Evolutionary conservation across 2,888 invertebrate species (phyloP), one percentile per base, ranked within the genome.

Genomic region (Phlogophora meticulosa): DNA sequence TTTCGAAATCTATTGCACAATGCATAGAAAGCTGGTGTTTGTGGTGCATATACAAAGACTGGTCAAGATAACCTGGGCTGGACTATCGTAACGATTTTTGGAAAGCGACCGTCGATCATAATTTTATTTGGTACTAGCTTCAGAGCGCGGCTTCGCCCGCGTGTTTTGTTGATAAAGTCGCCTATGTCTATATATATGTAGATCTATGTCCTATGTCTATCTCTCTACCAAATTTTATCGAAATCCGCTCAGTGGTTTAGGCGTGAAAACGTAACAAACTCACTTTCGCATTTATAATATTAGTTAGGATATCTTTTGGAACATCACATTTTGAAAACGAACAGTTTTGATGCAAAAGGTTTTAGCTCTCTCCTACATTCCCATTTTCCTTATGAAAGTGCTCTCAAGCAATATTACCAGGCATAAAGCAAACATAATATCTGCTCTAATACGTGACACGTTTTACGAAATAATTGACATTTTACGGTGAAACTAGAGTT

Each of bases 1-100:
- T 72, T 79, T 76, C 68, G 75, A 78, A 78, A 80, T 69, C 68
- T 56, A 76, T 72, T 71, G 76, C 68, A 70, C 67, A 71, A 72
- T 76, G 78, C 77, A 70, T 76, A 75, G 83, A 79, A 78, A 72
- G 72, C 68, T 51, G 1, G 28, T 40, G 32, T 55, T 68, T 63
- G 45, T 53, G 60, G 64, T 71, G 73, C 79, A 76, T 72, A 62
- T 40, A 43, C 46, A 64, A 24, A 34, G 4, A 22, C 52, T 57
- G 40, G 45, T 58, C 45, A 20, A 36, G 48, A 48, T 67, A 65
- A 61, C 55, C 55, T 68, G 13, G 10, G 13, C 57, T 40, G 11
- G 38, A 10, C 10, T 46, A 65, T 58, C 20, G 57, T 5, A 28
- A 20, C 15, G 0, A 43, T 51, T 40, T 43, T 38, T 24, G 22